Percentiles rank a stretch among this genome's conserved stretches.
These are phyloP conservation scores for Matsumyia berberina DNA, from an alignment of 2,888 invertebrate genomes.

Conservation along the genomic window DNA sequence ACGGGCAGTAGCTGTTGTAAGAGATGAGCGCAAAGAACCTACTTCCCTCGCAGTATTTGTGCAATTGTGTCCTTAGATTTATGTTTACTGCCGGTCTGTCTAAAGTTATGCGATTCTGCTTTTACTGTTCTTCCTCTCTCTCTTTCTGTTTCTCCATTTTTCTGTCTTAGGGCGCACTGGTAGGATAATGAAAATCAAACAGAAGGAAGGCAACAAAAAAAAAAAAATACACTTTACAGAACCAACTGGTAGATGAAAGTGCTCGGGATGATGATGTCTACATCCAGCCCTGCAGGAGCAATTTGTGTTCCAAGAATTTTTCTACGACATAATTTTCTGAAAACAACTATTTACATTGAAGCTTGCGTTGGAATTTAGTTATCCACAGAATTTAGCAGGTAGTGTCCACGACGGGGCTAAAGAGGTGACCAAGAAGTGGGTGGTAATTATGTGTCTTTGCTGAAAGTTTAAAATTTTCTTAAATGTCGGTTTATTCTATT, in stretches of 20 bases:
- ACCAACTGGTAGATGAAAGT: slow-evolving; percentile 34
- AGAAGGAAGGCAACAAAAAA: slow-evolving; percentile 7
- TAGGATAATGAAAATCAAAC: slow-evolving; percentile 65
- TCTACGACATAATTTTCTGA: slow-evolving; percentile 16
- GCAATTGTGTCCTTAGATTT: slow-evolving; percentile 61
- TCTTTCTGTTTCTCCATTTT: background rate
- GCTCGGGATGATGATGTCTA: slow-evolving; percentile 40
- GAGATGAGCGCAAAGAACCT: slow-evolving; percentile 23
- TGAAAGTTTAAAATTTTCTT: no score
- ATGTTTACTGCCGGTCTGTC: slow-evolving; percentile 61
- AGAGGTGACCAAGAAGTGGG: background rate
- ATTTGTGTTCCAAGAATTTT: slow-evolving; percentile 44
- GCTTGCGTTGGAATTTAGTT: slow-evolving; percentile 23
- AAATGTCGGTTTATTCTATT: no score
- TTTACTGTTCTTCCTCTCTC: slow-evolving; percentile 1
- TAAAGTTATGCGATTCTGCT: slow-evolving; percentile 16
- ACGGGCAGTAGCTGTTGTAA: slow-evolving; percentile 19
- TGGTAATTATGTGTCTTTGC: background rate
- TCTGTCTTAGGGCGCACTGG: slow-evolving; percentile 29
- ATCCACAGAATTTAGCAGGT: background rate
- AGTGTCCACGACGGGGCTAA: background rate
- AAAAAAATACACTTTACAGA: slow-evolving; percentile 32
- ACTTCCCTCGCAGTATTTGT: slow-evolving; percentile 34
- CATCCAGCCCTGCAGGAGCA: slow-evolving; percentile 58
- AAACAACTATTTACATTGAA: slow-evolving; percentile 40